phyloP scores from a whole-genome alignment of 2,797 vertebrate genomes.

The Uromys caudimaculatus region DNA sequence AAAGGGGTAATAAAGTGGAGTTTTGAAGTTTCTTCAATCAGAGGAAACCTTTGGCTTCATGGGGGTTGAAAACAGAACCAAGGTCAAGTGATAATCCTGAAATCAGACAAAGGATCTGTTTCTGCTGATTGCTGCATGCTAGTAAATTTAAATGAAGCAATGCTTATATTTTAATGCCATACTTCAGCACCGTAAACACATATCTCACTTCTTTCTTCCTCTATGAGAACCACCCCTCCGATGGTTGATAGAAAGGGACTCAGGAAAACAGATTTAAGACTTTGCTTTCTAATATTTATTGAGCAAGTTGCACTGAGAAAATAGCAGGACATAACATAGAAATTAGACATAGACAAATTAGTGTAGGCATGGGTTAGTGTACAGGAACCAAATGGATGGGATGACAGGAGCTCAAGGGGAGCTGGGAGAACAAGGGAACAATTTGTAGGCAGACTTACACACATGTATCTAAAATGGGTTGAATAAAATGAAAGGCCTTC shows the following conservation, averaged over 20 bases:
- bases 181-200: too few relatives aligned
- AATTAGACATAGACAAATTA: not conserved
- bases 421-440: not conserved
- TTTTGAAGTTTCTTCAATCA: not conserved
- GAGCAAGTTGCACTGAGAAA: not conserved
- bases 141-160: not conserved
- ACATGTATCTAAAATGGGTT: not conserved
- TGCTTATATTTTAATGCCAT: not conserved
- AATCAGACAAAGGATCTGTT: constrained; percentile 10
- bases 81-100: not conserved
- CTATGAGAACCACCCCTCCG: not conserved
- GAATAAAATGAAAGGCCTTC: constrained; percentile 3
- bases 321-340: not conserved
- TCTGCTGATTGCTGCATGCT: not conserved
- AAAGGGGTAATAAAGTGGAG: not conserved
- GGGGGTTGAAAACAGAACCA: not conserved
- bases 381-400: not conserved
- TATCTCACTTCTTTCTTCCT: not conserved
- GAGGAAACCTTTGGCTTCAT: not conserved
- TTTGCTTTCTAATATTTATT: not conserved
- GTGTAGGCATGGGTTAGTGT: not conserved
- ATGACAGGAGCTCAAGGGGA: not conserved
- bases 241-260: not conserved
- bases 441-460: not conserved
- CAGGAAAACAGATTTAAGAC: not conserved